phyloP scores from a whole-genome alignment of 1,140 invertebrate species.

The Nomia melanderi region DNA sequence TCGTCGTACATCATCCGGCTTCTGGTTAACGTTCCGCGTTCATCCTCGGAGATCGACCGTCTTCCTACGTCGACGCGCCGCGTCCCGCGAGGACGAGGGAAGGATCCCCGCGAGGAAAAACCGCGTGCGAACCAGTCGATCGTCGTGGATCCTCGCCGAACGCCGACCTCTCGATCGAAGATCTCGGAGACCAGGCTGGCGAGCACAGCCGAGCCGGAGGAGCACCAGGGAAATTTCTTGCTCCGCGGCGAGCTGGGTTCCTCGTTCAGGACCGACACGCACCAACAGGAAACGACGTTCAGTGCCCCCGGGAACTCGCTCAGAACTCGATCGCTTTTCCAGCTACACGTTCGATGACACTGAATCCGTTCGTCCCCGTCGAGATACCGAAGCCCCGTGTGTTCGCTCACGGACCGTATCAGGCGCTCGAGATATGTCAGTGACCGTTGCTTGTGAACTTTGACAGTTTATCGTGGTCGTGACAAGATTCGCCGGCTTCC shows the following conservation, averaged over 20 bases:
- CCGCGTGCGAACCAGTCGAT: no score
- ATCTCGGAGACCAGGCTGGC: no score
- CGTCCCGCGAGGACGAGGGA: no score
- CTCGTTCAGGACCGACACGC: background rate
- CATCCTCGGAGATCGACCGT: background rate
- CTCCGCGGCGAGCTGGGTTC: background rate
- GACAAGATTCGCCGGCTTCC: slow-evolving; percentile 51
- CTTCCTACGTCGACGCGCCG: no score
- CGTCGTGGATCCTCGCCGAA: no score
- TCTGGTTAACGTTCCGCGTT: background rate
- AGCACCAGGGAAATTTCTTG: background rate
- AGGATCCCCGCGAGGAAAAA: no score
- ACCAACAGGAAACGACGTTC: background rate
- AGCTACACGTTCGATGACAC: background rate
- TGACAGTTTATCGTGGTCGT: slow-evolving; percentile 55
- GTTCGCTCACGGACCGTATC: slow-evolving; percentile 9
- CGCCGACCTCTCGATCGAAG: no score
- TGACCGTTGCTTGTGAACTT: slow-evolving; percentile 62
- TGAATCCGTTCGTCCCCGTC: background rate
- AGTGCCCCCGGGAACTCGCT: background rate
- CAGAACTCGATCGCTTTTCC: background rate
- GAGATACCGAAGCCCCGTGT: slow-evolving; percentile 8
- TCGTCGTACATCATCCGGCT: background rate
- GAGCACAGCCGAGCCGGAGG: no score
- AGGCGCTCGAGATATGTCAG: slow-evolving; percentile 56